phyloP scores from a whole-genome alignment of 2,888 invertebrate species.

The Pristionchus maxplancki region DNA sequence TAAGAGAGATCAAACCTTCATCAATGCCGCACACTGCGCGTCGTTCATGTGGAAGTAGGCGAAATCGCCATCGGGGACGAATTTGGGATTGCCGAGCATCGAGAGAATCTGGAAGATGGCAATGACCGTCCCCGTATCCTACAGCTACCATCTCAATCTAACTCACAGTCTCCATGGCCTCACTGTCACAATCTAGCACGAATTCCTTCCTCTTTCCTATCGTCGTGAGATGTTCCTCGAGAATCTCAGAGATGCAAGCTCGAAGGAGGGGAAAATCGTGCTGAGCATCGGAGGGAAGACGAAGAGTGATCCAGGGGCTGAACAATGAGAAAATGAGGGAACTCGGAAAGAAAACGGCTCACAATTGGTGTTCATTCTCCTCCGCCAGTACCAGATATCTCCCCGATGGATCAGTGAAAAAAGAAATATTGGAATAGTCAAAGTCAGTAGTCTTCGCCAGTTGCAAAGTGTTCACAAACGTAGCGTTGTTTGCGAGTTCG shows the following conservation, averaged over 20 bases:
- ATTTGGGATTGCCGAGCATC: constrained; percentile 19
- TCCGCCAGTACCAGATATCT: constrained; percentile 7
- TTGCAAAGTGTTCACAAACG: constrained; percentile 1
- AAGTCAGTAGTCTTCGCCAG: neutral
- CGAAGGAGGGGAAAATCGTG: constrained; percentile 23
- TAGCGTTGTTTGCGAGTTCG: neutral
- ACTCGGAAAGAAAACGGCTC: neutral
- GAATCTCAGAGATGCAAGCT: neutral
- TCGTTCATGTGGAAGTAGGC: constrained; percentile 45
- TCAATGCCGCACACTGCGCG: neutral
- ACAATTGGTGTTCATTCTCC: neutral
- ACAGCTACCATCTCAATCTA: neutral
- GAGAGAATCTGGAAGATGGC: neutral
- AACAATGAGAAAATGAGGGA: neutral
- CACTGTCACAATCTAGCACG: constrained; percentile 26
- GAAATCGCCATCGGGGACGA: constrained; percentile 33
- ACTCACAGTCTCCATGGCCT: constrained; percentile 4
- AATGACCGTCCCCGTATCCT: neutral
- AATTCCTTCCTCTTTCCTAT: neutral
- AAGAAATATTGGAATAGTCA: neutral
- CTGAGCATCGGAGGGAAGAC: neutral
- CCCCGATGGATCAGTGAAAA: neutral
- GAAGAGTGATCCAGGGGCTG: constrained; percentile 35
- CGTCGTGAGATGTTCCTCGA: constrained; percentile 6
- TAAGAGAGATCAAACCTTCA: neutral